Evolutionary conservation across 1,140 invertebrate species (phyloP), one percentile per base, ranked within the genome.

Genomic region (Plectus sambesii): DNA sequence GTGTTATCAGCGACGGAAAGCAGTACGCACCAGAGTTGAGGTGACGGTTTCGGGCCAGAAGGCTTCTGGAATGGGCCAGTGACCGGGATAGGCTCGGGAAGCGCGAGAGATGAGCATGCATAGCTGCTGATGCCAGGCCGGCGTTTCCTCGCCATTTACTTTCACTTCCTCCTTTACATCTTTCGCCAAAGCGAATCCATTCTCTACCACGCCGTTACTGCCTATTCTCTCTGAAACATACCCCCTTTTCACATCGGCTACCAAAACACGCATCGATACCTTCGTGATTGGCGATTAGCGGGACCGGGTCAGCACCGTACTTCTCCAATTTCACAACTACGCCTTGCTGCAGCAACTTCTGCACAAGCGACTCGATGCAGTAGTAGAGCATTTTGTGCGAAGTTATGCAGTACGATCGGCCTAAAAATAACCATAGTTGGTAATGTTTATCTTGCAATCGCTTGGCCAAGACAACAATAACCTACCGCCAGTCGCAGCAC

Each of bases 291-390:
- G n/a, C n/a, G n/a, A n/a, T n/a, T n/a, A n/a, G n/a, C n/a, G 84
- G 64, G 0, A 80, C 79, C 1, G 85, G 86, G 70, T 90, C 87
- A 0, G 84, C 81, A 1, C 87, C 87, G 52, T 85, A 82, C 73
- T 92, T 90, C 71, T 97, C 90, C 71, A 98, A 96, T 70, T 93
- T 86, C 48, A 98, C 84, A 2, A 98, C 88, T 20, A 98, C 92
- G 0, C 93, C 92, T 59, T 85, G 87, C n/a, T 20, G 15, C 69
- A 96, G 90, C 8, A 96, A 86, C 74, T 94, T 94, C 67, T 90
- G 85, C 5, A 96, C 87, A 26, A 98, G 74, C 59, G 87, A 90
- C 69, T 98, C 93, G 47, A 98, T 83, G 63, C 88, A 90, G 64
- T 90, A 85, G 77, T 87, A 85, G 60, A 97, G 74, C 80, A 90